A percentile compares a stretch with the other conserved stretches of the same genome.
These are phyloP conservation scores for Dynastes maya DNA, from an alignment of 2,888 invertebrate genomes.

Conservation along the genomic window DNA sequence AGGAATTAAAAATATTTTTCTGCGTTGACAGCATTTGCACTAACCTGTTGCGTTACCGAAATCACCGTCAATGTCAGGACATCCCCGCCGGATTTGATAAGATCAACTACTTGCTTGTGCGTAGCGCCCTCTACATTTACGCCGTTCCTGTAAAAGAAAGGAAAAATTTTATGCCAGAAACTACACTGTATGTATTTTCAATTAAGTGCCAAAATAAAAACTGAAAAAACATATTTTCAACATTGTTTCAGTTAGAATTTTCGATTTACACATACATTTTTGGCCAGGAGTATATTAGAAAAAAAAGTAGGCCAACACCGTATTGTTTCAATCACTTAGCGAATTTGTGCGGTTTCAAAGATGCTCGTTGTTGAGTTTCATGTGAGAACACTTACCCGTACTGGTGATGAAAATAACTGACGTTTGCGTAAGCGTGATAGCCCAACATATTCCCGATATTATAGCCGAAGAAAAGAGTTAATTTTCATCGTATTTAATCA, in stretches of 20 bases:
- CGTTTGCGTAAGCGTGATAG: constrained; percentile 42
- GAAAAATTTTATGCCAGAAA: neutral
- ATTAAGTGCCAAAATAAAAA: neutral
- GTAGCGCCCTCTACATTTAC: constrained; percentile 99
- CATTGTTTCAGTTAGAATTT: too few species aligned
- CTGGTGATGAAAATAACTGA: constrained; percentile 1
- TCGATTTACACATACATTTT: too few species aligned
- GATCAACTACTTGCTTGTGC: constrained; percentile 98
- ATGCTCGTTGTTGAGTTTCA: neutral
- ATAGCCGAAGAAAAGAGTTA: too few species aligned
- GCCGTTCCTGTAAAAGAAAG: constrained; percentile 88
- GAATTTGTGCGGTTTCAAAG: too few species aligned
- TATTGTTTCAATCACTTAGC: too few species aligned
- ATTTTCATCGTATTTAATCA: too few species aligned
- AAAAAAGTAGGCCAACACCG: too few species aligned
- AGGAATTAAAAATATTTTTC: neutral
- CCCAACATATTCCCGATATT: constrained; percentile 32
- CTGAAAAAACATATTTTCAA: neutral
- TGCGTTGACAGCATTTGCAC: neutral
- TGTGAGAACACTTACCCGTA: constrained; percentile 11
- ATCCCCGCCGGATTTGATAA: constrained; percentile 99
- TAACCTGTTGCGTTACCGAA: constrained; percentile 92
- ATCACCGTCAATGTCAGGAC: constrained; percentile 96
- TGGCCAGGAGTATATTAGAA: too few species aligned
- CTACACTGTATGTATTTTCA: too few species aligned